Evolutionary conservation across 2,888 invertebrate species (phyloP).

Genomic region (Andrena minutula): DNA sequence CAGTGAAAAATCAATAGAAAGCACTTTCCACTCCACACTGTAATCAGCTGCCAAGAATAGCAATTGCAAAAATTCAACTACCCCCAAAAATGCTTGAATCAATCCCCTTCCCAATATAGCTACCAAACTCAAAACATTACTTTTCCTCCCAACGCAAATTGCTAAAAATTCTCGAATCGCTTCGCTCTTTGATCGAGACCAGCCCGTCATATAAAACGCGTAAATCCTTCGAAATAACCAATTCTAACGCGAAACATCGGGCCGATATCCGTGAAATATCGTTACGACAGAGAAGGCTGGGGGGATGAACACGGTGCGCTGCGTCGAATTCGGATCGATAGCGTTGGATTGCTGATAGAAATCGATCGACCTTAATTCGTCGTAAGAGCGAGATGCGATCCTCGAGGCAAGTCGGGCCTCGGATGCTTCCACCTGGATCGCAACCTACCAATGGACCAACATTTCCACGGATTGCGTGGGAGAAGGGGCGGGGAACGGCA

Average conservation of each 20-base stretch:
- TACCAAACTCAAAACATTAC: too few relatives aligned
- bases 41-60: background rate
- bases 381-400: conserved; percentile 25
- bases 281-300: conserved; percentile 11
- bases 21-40: background rate
- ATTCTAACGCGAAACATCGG: conserved; percentile 52
- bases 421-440: conserved; percentile 22
- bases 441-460: conserved; percentile 13
- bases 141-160: too few relatives aligned
- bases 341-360: background rate
- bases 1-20: background rate
- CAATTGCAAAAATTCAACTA: too few relatives aligned
- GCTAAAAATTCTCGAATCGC: background rate
- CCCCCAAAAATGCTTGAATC: background rate
- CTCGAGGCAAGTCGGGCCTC: background rate
- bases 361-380: conserved; percentile 54
- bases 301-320: background rate
- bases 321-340: conserved; percentile 47
- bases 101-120: background rate
- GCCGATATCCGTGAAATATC: conserved; percentile 59
- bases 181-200: background rate
- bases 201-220: background rate
- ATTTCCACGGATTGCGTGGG: conserved; percentile 28
- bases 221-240: conserved; percentile 32
- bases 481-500: conserved; percentile 3